Base-by-base conservation (phyloP, 2,797 vertebrate genomes). In the Ceyx erithaca region DNA sequence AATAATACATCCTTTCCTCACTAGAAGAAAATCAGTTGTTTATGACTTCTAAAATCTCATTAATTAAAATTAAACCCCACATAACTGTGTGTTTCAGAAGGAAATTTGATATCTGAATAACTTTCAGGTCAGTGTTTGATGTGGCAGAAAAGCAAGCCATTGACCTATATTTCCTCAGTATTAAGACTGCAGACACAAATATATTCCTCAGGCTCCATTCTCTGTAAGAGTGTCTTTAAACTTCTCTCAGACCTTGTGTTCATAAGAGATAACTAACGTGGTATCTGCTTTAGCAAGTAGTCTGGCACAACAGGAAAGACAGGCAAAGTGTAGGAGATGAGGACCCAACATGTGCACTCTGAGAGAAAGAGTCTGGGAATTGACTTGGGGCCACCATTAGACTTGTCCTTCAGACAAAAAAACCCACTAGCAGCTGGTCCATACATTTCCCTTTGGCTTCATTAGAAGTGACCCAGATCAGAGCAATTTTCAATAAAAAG, bases 271-370 rank as follows among this genome's bases (percentile, higher is more conserved):
- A 48, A 48, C 46, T 48, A 48, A 49, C 8, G 18, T 30, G 17
- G 13, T 33, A 23, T n/a, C 31, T 57, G 28, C 21, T 49, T 71
- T 68, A 49, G 21, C 45, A 73, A 63, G 77, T 63, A 58, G 25
- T 46, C 35, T 67, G 33, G 26, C 23, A 63, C 37, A 67, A 57
- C 30, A 63, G 20, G 16, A 40, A 75, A 40, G 35, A 51, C 35
- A 14, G 71, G 13, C 18, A 30, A 46, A 49, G 41, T 55, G 46
- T 45, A 64, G 62, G 23, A 86, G 21, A 57, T 55, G 46, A 66
- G 25, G 46, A 37, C 8, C 28, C 7, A 0, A 30, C 9, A 8
- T 21, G 7, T 0, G 0, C 20, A 21, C 16, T 37, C 17, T 0
- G 3, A 64, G 40, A 18, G 15, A 23, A 64, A n/a, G n/a, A 69